Percentiles rank a stretch among this genome's conserved stretches.
Evolutionary conservation across 2,113 vertebrate species (phyloP).

Genomic region (Melierax canorus): DNA sequence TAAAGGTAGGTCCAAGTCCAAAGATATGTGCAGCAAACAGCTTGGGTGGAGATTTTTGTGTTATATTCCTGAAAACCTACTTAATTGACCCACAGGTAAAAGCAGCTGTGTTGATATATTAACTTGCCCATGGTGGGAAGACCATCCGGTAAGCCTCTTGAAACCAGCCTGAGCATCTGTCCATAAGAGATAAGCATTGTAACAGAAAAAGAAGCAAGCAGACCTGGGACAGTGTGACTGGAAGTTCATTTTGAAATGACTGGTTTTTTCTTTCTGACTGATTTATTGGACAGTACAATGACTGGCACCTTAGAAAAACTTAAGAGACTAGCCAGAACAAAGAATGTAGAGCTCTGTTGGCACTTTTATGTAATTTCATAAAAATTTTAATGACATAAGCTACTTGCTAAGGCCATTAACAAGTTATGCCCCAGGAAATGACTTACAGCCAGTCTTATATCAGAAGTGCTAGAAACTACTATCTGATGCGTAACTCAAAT

Average conservation of each 20-base stretch:
- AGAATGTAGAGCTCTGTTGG: neutral
- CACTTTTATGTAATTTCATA: neutral
- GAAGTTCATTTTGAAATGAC: neutral
- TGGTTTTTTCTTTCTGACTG: neutral
- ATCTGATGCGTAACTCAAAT: neutral
- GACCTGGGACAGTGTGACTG: neutral
- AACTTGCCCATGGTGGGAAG: neutral
- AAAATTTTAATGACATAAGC: neutral
- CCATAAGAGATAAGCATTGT: neutral
- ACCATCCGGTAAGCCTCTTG: neutral
- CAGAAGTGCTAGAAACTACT: neutral
- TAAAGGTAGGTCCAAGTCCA: neutral
- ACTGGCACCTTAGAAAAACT: neutral
- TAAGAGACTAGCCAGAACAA: neutral
- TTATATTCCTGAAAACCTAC: neutral
- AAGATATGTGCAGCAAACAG: neutral
- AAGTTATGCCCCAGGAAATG: neutral
- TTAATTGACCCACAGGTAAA: neutral
- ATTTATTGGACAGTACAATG: neutral
- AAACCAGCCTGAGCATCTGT: neutral
- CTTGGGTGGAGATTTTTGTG: neutral
- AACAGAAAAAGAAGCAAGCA: neutral
- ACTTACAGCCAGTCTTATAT: neutral
- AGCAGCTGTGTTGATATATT: neutral
- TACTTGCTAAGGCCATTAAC: neutral